Evolutionary conservation across 1,140 invertebrate genomes (phyloP).

Genomic region (Argopecten irradians): DNA sequence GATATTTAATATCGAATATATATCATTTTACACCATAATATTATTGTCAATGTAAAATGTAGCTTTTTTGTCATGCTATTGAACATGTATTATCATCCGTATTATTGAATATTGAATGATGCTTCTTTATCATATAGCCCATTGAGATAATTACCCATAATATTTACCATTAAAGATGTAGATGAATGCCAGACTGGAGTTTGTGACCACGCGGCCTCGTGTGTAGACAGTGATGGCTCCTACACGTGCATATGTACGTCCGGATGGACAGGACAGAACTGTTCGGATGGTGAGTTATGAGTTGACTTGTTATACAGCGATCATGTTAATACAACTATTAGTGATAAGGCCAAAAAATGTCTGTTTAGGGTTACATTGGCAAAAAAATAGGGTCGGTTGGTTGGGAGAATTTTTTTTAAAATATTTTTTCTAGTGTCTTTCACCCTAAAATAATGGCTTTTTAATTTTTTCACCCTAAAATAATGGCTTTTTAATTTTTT

Average conservation of each 20-base stretch:
- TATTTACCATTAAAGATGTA: constrained; percentile 13
- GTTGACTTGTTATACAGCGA: too few relatives aligned
- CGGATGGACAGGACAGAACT: constrained; percentile 25
- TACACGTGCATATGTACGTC: constrained; percentile 29
- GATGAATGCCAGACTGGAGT: constrained; percentile 27
- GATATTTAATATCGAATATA: neutral
- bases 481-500: too few relatives aligned
- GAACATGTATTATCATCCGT: neutral
- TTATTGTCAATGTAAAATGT: neutral
- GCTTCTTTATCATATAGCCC: neutral
- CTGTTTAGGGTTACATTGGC: too few relatives aligned
- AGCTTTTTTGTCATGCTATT: neutral
- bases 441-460: too few relatives aligned
- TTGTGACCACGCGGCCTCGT: constrained; percentile 17
- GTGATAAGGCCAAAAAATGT: too few relatives aligned
- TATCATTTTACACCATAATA: neutral
- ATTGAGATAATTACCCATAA: neutral
- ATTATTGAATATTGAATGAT: constrained; percentile 10
- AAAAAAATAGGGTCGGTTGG: too few relatives aligned
- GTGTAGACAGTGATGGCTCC: neutral
- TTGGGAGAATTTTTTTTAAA: too few relatives aligned
- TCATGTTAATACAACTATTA: too few relatives aligned
- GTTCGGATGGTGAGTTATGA: neutral
- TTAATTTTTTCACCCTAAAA: too few relatives aligned
- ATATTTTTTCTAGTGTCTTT: too few relatives aligned